Evolutionary conservation across 2,888 invertebrate species (phyloP).

Genomic region (Andrena praecox): DNA sequence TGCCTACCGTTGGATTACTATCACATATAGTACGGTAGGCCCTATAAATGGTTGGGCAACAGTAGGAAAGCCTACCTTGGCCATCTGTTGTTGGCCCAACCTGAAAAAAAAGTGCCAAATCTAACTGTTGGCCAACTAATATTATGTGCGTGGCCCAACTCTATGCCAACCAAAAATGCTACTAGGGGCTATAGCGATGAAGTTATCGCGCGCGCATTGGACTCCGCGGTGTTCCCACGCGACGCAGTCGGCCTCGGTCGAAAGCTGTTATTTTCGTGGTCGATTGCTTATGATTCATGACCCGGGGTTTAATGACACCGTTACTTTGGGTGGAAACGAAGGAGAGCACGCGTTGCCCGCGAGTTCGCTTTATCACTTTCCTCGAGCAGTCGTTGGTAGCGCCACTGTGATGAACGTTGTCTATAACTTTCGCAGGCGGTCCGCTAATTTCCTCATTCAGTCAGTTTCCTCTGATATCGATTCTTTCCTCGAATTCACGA

Average conservation of each 20-base stretch:
- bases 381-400: background rate
- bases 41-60: too few relatives aligned
- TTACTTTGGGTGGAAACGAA: background rate
- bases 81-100: too few relatives aligned
- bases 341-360: background rate
- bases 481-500: background rate
- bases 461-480: background rate
- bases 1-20: too few relatives aligned
- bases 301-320: background rate
- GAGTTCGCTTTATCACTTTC: slow-evolving; percentile 20
- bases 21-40: too few relatives aligned
- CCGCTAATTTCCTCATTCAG: background rate
- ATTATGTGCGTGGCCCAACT: too few relatives aligned
- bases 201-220: background rate
- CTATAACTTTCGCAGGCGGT: background rate
- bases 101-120: too few relatives aligned
- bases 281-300: slow-evolving; percentile 4
- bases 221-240: background rate
- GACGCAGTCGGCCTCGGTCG: background rate
- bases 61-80: too few relatives aligned
- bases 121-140: too few relatives aligned
- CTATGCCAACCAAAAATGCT: too few relatives aligned
- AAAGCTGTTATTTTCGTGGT: slow-evolving; percentile 27
- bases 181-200: background rate
- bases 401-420: background rate